Evolutionary conservation across 2,113 vertebrate species (phyloP).

Genomic region (Myocastor coypus): DNA sequence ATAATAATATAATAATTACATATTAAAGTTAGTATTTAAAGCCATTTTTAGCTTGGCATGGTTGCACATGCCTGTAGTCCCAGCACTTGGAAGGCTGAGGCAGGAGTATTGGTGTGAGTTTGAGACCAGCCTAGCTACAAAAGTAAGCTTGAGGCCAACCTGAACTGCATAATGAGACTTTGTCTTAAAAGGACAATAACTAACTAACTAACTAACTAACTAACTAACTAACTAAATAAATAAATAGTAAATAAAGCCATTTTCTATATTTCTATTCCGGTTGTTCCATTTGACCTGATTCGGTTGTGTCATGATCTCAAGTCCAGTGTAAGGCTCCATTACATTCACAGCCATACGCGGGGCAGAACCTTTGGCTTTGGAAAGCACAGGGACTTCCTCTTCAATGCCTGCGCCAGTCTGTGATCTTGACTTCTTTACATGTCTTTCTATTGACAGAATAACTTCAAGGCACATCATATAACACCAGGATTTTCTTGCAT

Average conservation of each 20-base stretch:
- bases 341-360: neutral
- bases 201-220: too few species aligned
- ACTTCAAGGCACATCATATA: neutral
- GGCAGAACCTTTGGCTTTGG: neutral
- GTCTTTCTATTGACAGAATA: constrained; percentile 14
- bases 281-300: constrained; percentile 14
- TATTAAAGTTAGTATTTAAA: too few species aligned
- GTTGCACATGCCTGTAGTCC: too few species aligned
- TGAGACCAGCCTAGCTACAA: too few species aligned
- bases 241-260: neutral
- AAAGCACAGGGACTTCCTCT: neutral
- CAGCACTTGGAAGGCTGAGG: too few species aligned
- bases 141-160: too few species aligned
- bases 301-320: neutral
- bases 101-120: too few species aligned
- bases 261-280: neutral
- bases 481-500: constrained; percentile 9
- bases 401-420: neutral
- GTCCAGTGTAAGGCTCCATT: neutral
- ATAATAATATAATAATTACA: too few species aligned
- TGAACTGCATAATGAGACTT: too few species aligned
- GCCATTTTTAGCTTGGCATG: too few species aligned
- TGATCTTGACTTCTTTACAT: neutral
- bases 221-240: too few species aligned
- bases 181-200: too few species aligned